Conservation (phyloP, 2,113 vertebrate species). For the Pachypanchax playfairii region DNA sequence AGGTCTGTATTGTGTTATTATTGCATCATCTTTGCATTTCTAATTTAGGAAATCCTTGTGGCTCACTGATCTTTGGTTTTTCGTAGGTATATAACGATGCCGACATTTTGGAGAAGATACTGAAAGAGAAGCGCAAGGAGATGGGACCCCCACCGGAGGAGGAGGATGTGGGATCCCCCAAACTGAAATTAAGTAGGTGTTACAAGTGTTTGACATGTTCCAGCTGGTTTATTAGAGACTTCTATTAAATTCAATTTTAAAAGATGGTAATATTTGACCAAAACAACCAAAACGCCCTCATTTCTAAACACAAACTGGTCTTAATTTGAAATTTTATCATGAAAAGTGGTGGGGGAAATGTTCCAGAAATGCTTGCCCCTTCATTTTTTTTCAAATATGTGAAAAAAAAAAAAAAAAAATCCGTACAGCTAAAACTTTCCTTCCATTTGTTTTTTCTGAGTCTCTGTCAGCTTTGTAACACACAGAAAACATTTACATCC, state of each 20-base stretch:
- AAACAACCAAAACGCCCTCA: too few species aligned
- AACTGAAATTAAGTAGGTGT: constrained; percentile 93
- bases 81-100: constrained; percentile 97
- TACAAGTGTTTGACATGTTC: not conserved
- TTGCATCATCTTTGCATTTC: not conserved
- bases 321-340: too few species aligned
- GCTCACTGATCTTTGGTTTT: not conserved
- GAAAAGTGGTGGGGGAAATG: too few species aligned
- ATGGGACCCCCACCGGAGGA: constrained; percentile 90
- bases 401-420: too few species aligned
- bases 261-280: too few species aligned
- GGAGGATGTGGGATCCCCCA: constrained; percentile 93
- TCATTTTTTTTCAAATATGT: too few species aligned
- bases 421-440: not conserved
- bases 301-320: too few species aligned
- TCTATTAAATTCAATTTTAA: too few species aligned
- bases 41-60: not conserved
- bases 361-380: too few species aligned
- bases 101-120: constrained; percentile 92
- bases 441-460: not conserved
- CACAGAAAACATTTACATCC: not conserved
- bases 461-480: too few species aligned
- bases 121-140: constrained; percentile 96
- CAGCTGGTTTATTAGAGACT: not conserved
- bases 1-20: constrained; percentile 77